These are phyloP conservation scores for Rotaria magnacalcarata DNA, from an alignment of 2,888 invertebrate genomes.

Conservation along the genomic window DNA sequence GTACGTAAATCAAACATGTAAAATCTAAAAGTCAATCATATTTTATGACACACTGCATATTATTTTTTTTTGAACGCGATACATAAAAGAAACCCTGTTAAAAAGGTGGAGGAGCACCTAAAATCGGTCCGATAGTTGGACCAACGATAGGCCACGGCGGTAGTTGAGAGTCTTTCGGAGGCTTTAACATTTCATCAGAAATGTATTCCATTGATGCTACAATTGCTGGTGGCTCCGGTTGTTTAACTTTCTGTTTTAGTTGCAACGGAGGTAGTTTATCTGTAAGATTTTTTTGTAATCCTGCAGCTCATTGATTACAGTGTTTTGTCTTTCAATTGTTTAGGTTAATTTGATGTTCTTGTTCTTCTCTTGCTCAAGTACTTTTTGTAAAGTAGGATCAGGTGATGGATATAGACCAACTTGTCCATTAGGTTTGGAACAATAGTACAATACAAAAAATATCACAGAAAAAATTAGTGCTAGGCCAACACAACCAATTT, in stretches of 20 bases:
- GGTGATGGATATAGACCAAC: not conserved
- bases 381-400: too few relatives aligned
- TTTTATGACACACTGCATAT: too few relatives aligned
- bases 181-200: too few relatives aligned
- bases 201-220: too few relatives aligned
- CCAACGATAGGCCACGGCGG: not conserved
- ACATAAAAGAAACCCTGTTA: not conserved
- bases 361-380: too few relatives aligned
- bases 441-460: not conserved
- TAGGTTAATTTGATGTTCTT: too few relatives aligned
- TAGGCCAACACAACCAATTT: not conserved
- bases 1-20: too few relatives aligned
- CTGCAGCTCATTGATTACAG: not conserved
- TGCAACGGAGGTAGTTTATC: not conserved
- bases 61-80: too few relatives aligned
- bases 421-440: not conserved
- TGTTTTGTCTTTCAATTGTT: not conserved
- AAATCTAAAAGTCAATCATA: too few relatives aligned
- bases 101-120: not conserved
- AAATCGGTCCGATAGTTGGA: not conserved
- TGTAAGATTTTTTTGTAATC: not conserved
- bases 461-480: not conserved
- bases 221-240: not conserved
- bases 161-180: not conserved
- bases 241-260: not conserved